Conservation (phyloP, 1,140 invertebrate species). For the Venturia canescens region DNA sequence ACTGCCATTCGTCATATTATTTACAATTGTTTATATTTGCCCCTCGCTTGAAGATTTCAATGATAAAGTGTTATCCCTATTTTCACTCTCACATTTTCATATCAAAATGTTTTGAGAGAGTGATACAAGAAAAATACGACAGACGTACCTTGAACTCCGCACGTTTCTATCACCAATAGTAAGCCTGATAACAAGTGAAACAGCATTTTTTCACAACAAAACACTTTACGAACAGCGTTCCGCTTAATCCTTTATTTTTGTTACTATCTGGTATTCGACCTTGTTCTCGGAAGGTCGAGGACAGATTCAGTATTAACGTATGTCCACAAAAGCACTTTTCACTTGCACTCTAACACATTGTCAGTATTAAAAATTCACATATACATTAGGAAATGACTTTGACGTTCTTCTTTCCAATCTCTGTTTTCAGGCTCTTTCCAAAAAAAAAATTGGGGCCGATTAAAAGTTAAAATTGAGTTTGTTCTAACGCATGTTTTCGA, state of each 20-base stretch:
- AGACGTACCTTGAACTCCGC: constrained; percentile 48
- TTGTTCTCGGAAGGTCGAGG: background rate
- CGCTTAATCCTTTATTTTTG: background rate
- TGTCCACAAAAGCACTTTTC: background rate
- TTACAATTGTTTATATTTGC: too few species aligned
- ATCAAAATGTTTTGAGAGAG: background rate
- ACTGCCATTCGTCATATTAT: too few species aligned
- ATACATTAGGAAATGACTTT: too few species aligned
- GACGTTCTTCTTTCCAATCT: too few species aligned
- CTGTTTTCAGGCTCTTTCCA: too few species aligned
- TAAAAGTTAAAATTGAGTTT: too few species aligned
- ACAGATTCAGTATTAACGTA: background rate
- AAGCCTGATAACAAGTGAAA: constrained; percentile 47
- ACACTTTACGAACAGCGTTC: constrained; percentile 35
- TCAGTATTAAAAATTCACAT: too few species aligned
- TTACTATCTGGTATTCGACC: background rate
- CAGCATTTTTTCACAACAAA: constrained; percentile 50
- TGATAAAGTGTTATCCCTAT: too few species aligned
- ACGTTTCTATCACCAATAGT: constrained; percentile 50
- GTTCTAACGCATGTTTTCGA: too few species aligned
- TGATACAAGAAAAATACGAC: background rate
- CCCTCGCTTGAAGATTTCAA: too few species aligned
- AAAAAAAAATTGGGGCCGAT: too few species aligned
- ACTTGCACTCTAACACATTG: background rate
- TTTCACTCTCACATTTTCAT: too few species aligned